Percentiles rank a stretch among this genome's conserved stretches.
Conservation (phyloP, 2,797 vertebrate species). For the Sebastes trivittatus region DNA sequence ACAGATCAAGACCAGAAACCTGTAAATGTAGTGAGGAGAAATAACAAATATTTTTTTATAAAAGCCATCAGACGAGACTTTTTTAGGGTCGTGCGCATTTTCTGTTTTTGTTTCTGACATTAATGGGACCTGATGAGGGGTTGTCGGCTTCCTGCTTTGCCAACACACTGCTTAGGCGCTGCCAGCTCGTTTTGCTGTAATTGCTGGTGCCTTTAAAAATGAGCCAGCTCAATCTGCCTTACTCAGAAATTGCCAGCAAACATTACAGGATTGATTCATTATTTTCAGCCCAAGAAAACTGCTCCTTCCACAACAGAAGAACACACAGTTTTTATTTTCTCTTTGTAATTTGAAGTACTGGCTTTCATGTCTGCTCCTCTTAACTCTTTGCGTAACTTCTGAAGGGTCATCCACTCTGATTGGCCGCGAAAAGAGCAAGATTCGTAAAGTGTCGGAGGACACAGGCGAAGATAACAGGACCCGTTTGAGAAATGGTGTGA, state of each 20-base stretch:
- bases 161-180: constrained; percentile 45
- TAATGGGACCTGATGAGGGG: constrained; percentile 65
- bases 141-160: constrained; percentile 56
- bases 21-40: constrained; percentile 8
- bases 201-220: constrained; percentile 61
- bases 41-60: not conserved
- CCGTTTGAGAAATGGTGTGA: constrained; percentile 29
- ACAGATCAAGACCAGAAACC: not conserved
- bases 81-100: constrained; percentile 16
- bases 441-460: not conserved
- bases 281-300: constrained; percentile 42
- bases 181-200: constrained; percentile 65
- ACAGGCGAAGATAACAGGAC: constrained; percentile 23
- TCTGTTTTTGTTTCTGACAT: constrained; percentile 55
- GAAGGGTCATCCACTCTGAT: constrained; percentile 20
- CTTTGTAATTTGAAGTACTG: constrained; percentile 47
- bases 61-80: constrained; percentile 5
- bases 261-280: constrained; percentile 66
- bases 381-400: constrained; percentile 10
- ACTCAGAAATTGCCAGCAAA: constrained; percentile 57
- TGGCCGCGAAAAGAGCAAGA: constrained; percentile 14
- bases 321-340: constrained; percentile 29
- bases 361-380: constrained; percentile 42
- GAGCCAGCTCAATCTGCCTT: constrained; percentile 66
- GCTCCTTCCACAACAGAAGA: constrained; percentile 40